Base-by-base conservation (phyloP, 2,888 invertebrate species). In the Phanerotoma sp. region DNA sequence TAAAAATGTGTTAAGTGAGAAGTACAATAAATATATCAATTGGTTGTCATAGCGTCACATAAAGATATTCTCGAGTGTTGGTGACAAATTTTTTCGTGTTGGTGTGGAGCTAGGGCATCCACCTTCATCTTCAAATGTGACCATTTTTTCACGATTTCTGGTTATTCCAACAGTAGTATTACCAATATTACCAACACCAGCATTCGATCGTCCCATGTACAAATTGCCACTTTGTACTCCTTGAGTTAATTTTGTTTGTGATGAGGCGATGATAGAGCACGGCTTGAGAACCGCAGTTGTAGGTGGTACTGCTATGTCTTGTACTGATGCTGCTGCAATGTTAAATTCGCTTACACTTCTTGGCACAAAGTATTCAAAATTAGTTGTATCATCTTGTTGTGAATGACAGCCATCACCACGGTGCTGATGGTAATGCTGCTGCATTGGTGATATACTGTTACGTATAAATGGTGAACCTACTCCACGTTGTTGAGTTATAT, bases 271-370 rank as follows among this genome's bases (percentile, higher is more conserved):
- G 45, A 38, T 57, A 15, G n/a, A 61, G 2, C 67, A 57, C 5
- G 69, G 68, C 30, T 68, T 60, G 4, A 70, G 52, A 33, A 70
- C 65, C 10, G 80, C 77, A 2, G 79, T 77, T 21, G 79, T 77
- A 7, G 79, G 75, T 2, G 81, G 79, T 5, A 80, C 79, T 1
- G 80, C 80, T 51, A 82, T 78, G 67, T 86, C 84, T 46, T 83
- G 80, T 7, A 86, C 83, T 1, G 78, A 71, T 33, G 88, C 86
- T 1, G 73, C 73, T 0, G 86, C 83, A 54, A 91, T 76, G 73
- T 91, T 89, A 70, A 91, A 91, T 73, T 91, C 91, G 77, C 91
- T 91, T 54, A 91, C 83, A 76, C 90, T 90, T 55, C 91, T 82
- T 58, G 91, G 91, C 59, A 91, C 90, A 74, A 91, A 91, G 75